These are phyloP conservation scores for Molorchus minor DNA, from an alignment of 2,888 invertebrate species.

Conservation along the genomic window DNA sequence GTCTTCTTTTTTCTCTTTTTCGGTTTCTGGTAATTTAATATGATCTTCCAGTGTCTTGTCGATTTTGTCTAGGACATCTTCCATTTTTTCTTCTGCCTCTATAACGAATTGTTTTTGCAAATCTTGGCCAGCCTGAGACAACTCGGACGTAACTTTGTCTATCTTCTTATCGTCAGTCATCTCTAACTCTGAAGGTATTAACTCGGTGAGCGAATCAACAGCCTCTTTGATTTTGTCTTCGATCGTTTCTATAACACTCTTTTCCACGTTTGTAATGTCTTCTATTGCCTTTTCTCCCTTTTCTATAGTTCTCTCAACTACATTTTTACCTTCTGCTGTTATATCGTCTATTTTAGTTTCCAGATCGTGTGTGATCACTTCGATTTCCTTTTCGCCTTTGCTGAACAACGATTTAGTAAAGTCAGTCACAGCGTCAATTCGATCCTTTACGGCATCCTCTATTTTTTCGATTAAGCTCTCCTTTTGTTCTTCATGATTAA, in stretches of 20 bases:
- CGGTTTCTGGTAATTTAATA: constrained; percentile 38
- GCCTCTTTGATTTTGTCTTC: constrained; percentile 25
- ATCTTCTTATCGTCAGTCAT: constrained; percentile 7
- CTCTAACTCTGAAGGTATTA: constrained; percentile 5
- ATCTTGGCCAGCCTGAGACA: background rate
- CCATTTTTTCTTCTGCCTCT: constrained; percentile 15
- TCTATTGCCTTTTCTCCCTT: background rate
- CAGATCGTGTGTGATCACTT: background rate
- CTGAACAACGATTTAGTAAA: background rate
- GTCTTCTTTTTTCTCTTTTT: constrained; percentile 23
- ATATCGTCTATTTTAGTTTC: constrained; percentile 22
- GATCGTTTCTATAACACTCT: constrained; percentile 16
- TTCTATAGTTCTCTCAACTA: constrained; percentile 5
- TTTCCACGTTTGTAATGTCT: constrained; percentile 2
- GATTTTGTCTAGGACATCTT: constrained; percentile 8
- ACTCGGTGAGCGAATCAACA: constrained; percentile 10
- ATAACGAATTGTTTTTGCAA: constrained; percentile 13
- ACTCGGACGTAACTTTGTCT: background rate
- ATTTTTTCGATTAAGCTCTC: constrained; percentile 18
- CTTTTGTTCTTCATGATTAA: constrained; percentile 18
- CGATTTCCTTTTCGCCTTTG: constrained; percentile 10
- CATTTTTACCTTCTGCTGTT: constrained; percentile 11
- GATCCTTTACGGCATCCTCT: constrained; percentile 19
- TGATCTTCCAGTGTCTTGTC: constrained; percentile 60
- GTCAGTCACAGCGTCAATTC: constrained; percentile 30